A percentile compares a stretch with the other conserved stretches of the same genome.
phyloP scores from a whole-genome alignment of 2,888 invertebrate genomes.

The Drosophila gaucha region DNA sequence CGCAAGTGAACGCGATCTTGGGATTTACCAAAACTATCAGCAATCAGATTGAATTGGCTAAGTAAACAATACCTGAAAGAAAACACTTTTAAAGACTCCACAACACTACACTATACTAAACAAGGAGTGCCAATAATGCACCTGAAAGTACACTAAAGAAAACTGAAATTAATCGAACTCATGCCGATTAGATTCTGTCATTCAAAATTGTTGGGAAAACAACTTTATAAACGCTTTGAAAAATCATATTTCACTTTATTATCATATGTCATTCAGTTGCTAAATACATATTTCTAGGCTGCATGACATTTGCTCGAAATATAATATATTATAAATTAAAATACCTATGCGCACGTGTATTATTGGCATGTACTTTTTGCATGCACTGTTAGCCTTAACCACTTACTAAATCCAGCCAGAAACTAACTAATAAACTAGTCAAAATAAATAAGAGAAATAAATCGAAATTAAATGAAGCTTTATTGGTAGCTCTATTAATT shows the following conservation, averaged over 20 bases:
- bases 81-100: conserved; percentile 6
- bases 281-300: conserved; percentile 15
- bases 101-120: conserved; percentile 41
- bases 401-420: conserved; percentile 52
- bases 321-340: not conserved
- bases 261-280: conserved; percentile 15
- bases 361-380: conserved; percentile 71
- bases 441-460: conserved; percentile 25
- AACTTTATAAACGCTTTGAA: not conserved
- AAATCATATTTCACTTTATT: conserved; percentile 19
- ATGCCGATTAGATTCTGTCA: not conserved
- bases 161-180: conserved; percentile 29
- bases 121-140: conserved; percentile 68
- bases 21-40: conserved; percentile 46
- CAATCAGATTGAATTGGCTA: conserved; percentile 66
- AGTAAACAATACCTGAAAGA: conserved; percentile 37
- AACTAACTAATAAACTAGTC: conserved; percentile 40
- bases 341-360: conserved; percentile 59
- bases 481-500: conserved; percentile 55
- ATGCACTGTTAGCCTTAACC: conserved; percentile 59
- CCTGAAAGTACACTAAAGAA: conserved; percentile 24
- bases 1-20: conserved; percentile 70
- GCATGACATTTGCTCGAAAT: conserved; percentile 37
- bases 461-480: conserved; percentile 7
- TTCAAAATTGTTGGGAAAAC: conserved; percentile 13